Evolutionary conservation across 2,113 vertebrate species (phyloP), one percentile per base, ranked within the genome.

Genomic region (Brachirus orientalis): DNA sequence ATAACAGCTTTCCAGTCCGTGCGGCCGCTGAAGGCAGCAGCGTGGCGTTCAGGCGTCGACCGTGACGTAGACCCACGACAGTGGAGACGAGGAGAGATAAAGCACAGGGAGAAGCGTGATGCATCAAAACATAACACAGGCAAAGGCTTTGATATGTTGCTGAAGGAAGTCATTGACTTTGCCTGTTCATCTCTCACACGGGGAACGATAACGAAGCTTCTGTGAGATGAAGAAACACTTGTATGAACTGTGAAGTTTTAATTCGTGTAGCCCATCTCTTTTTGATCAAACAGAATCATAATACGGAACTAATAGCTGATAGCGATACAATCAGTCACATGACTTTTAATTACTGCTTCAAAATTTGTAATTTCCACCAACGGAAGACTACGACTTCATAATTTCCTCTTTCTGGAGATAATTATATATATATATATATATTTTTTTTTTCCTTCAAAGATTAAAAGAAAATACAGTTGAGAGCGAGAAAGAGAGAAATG

Each of bases 11-110:
- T 47, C 43, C 13, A 3, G 20, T 47, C 45, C 59, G 54, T 20
- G 13, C 28, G 10, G 77, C 73, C 65, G 83, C 70, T 83, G 73
- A 92, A 92, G 92, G 91, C 92, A 93, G 91, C 85, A 52, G 72
- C 84, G 88, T 89, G 88, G 89, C 85, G 75, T 87, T 89, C 72
- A 91, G 86, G 87, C 88, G 87, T 71, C 80, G 77, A 55, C 79
- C 77, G 60, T 78, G 72, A 40, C 3, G 28, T 28, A 83, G 48
- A 66, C 45, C 38, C 45, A 63, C 33, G 63, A 70, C 64, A 80
- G 35, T 12, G 67, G 53, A 69, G 20, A 66, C 28, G 10, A 71
- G 58, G 40, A 68, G 44, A 63, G 37, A 44, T 2, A 28, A 69
- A 65, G 63, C 14, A 75, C 47, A 80, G 54, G 18, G 50, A 72